Percentiles rank a stretch among this genome's conserved stretches.
Conservation (phyloP, 2,797 vertebrate species). For the Anguilla pacifica region DNA sequence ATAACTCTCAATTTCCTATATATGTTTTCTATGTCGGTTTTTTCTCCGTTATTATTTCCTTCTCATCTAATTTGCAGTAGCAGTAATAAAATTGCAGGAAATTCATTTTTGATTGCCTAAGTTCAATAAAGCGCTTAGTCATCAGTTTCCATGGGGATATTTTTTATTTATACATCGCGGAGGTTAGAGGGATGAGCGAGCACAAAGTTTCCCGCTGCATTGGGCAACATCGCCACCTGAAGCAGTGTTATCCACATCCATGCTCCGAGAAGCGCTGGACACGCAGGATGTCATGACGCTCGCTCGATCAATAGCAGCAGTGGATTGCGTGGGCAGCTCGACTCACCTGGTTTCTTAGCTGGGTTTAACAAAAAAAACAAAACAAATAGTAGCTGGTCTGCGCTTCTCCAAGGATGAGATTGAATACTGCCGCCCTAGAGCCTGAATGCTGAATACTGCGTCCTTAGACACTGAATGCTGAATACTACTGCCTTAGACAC, state of each 20-base stretch:
- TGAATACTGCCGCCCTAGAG: no score
- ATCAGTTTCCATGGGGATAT: not conserved
- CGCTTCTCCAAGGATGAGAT: no score
- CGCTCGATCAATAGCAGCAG: not conserved
- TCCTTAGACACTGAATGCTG: no score
- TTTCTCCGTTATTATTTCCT: not conserved
- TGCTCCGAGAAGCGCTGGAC: not conserved
- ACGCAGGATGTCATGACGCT: not conserved
- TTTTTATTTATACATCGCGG: not conserved
- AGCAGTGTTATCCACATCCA: not conserved
- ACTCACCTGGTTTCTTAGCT: no score
- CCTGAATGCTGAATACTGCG: no score
- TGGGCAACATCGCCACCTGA: not conserved
- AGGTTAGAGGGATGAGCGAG: not conserved
- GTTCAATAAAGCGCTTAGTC: not conserved
- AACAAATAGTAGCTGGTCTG: no score
- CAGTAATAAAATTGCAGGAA: not conserved
- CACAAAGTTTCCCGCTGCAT: not conserved
- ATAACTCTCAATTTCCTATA: slow-evolving; percentile 10
- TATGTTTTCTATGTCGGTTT: not conserved
- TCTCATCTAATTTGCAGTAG: not conserved
- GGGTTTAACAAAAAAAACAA: no score
- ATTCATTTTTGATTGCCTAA: not conserved
- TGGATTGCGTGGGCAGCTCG: no score
- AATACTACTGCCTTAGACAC: no score